phyloP scores from a whole-genome alignment of 2,888 invertebrate genomes.

The Drosophila paracracens region DNA sequence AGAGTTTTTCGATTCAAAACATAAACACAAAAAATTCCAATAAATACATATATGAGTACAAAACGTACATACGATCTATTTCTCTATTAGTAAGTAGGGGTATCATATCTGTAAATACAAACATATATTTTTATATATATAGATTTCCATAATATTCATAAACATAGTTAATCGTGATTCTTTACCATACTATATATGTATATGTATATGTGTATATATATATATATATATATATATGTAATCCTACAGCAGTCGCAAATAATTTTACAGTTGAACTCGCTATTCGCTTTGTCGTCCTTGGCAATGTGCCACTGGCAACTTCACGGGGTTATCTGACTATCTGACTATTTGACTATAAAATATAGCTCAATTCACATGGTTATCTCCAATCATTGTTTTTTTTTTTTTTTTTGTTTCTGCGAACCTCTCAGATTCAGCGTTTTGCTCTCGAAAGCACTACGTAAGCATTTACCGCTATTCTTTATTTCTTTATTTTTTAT shows the following conservation, averaged over 20 bases:
- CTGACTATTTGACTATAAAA: slow-evolving; percentile 73
- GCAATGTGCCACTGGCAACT: slow-evolving; percentile 34
- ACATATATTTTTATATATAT: slow-evolving; percentile 20
- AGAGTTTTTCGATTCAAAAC: slow-evolving; percentile 57
- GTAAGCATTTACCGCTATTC: slow-evolving; percentile 68
- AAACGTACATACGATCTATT: slow-evolving; percentile 57
- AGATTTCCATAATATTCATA: slow-evolving; percentile 36
- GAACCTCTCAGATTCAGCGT: slow-evolving; percentile 34
- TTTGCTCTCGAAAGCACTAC: slow-evolving; percentile 47
- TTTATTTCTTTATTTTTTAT: slow-evolving; percentile 4
- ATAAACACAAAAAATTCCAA: slow-evolving; percentile 68
- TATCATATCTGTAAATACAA: slow-evolving; percentile 44
- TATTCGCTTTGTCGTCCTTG: slow-evolving; percentile 22
- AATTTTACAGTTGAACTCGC: slow-evolving; percentile 71
- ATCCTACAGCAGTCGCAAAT: slow-evolving; percentile 78
- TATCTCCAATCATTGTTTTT: slow-evolving; percentile 28
- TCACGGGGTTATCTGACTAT: slow-evolving; percentile 46
- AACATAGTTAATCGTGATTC: slow-evolving; percentile 70
- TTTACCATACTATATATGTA: slow-evolving; percentile 56
- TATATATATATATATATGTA: slow-evolving; percentile 19
- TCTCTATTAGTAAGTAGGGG: slow-evolving; percentile 37
- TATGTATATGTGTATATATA: slow-evolving; percentile 5
- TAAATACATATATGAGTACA: slow-evolving; percentile 63
- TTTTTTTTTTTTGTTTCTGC: slow-evolving; percentile 7
- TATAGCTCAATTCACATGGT: slow-evolving; percentile 65